Base-by-base conservation (phyloP, 2,888 invertebrate species). In the Calliphora vomitoria region DNA sequence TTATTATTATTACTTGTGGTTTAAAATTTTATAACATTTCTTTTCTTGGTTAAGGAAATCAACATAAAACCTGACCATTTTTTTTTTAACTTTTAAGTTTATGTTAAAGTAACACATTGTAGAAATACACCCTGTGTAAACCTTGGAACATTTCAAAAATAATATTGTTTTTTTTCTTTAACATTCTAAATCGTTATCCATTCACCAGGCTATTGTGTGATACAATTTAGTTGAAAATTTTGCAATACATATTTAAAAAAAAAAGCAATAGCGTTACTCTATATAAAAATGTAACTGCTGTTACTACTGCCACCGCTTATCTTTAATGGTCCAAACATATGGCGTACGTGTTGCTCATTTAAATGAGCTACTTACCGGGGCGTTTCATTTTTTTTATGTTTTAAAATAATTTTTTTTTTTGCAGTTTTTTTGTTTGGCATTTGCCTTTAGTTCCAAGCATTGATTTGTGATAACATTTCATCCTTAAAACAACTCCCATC, bases 311-410 rank as follows among this genome's bases (percentile, higher is more conserved):
- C 31, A 47, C 41, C 55, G 85, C 87, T 89, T 89, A 89, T 89
- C 89, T 88, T 53, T 80, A 86, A 88, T 89, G 80, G 87, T 78
- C 78, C 88, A 89, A 89, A 87, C 89, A 89, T 89, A 89, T 89
- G 88, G 71, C 38, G 88, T 89, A 89, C 89, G 89, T 89, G 89
- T 89, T 86, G 88, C 88, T 89, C 87, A 89, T 89, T 88, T 87
- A 89, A 89, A 89, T 89, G 89, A 89, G 88, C 88, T 85, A 89
- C 88, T 89, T 89, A 87, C 58, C 53, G 82, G 72, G 68, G 72
- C 75, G 55, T 66, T 44, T 53, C 3, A 44, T 75, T 81, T 58
- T 60, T 47, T 76, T 66, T 66, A 53, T 68, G 50, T 82, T 86
- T 80, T 69, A 55, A 68, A 74, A 38, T 18, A 60, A 31, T 80